Conservation (phyloP, 2,888 invertebrate genomes). For the Macaria notata region DNA sequence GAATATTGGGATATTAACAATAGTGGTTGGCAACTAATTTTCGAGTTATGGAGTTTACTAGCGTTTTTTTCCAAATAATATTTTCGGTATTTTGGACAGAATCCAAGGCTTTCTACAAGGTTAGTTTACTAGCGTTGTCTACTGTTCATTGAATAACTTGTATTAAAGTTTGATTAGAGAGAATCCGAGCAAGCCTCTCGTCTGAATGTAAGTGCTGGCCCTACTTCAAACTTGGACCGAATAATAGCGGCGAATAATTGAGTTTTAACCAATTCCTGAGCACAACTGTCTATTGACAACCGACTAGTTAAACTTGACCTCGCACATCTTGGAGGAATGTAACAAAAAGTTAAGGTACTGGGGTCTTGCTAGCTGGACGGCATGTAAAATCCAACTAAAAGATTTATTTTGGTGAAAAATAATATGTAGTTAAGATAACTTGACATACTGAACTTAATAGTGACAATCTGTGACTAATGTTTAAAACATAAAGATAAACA, state of each 20-base stretch:
- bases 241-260: conserved; percentile 68
- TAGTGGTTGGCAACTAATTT: too few species aligned
- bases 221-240: conserved; percentile 56
- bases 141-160: conserved; percentile 34
- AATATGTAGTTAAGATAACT: conserved; percentile 48
- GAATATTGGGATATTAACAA: too few species aligned
- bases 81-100: too few species aligned
- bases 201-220: conserved; percentile 54
- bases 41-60: too few species aligned
- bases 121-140: too few species aligned
- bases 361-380: conserved; percentile 40
- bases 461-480: too few species aligned
- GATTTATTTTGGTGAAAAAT: conserved; percentile 64
- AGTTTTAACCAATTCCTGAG: conserved; percentile 67
- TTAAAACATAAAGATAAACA: too few species aligned
- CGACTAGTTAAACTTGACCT: conserved; percentile 39
- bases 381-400: conserved; percentile 48
- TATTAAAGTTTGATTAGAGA: conserved; percentile 55
- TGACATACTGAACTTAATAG: too few species aligned
- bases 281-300: conserved; percentile 44
- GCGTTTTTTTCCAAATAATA: too few species aligned
- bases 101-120: too few species aligned
- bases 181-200: conserved; percentile 46
- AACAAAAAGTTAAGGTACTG: conserved; percentile 13
- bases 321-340: conserved; percentile 10